Evolutionary conservation across 2,113 vertebrate genomes (phyloP).

Genomic region (Brienomyrus brachyistius): DNA sequence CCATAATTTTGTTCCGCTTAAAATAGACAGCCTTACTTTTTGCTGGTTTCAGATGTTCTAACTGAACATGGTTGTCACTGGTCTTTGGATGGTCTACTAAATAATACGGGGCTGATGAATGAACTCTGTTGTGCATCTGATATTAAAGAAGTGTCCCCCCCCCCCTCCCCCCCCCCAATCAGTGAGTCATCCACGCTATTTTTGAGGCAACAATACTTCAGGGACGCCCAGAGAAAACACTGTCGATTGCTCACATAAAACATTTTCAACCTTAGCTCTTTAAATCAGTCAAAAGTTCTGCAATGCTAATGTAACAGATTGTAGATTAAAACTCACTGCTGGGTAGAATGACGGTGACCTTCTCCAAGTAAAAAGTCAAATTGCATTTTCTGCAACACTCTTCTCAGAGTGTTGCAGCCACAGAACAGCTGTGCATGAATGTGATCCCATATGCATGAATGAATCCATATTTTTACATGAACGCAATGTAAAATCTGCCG

Average conservation of each 20-base stretch:
- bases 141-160: background rate
- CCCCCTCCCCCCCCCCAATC: background rate
- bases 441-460: background rate
- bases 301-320: background rate
- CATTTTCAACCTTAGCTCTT: background rate
- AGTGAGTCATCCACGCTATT: background rate
- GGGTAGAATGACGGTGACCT: background rate
- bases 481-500: background rate
- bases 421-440: background rate
- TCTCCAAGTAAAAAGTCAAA: background rate
- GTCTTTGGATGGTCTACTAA: background rate
- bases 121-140: background rate
- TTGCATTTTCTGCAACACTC: background rate
- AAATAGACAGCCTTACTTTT: too few relatives aligned
- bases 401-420: background rate
- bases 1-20: background rate
- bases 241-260: background rate
- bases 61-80: background rate
- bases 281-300: slow-evolving; percentile 5
- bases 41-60: background rate
- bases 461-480: background rate
- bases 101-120: background rate
- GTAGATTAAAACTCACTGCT: background rate
- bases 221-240: background rate
- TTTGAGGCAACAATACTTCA: background rate